A percentile compares a stretch with the other conserved stretches of the same genome.
These are phyloP conservation scores for Porites evermanni DNA, from an alignment of 92 coral and sea anemone genomes.

Conservation along the genomic window DNA sequence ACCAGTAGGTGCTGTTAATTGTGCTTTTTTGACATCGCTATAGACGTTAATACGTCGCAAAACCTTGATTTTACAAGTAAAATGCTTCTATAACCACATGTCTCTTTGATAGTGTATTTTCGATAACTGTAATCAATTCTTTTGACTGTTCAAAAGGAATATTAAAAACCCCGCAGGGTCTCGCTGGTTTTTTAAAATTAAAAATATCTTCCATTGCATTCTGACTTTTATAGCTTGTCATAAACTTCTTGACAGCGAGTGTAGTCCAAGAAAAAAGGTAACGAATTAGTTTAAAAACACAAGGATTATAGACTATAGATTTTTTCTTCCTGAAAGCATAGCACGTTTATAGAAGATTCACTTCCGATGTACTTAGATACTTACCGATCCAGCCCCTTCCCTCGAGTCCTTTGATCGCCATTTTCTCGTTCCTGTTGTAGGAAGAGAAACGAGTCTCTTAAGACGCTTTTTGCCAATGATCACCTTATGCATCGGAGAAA, in stretches of 20 bases:
- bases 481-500: slow-evolving; percentile 82
- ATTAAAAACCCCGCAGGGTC: background rate
- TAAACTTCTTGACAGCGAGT: background rate
- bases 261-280: background rate
- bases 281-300: slow-evolving; percentile 1
- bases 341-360: background rate
- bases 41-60: no score
- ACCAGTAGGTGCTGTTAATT: no score
- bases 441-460: slow-evolving; percentile 90
- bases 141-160: background rate
- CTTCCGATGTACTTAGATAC: slow-evolving; percentile 19
- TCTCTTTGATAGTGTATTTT: no score
- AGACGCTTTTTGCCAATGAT: slow-evolving; percentile 97
- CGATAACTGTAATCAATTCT: background rate
- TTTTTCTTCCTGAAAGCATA: background rate
- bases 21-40: no score
- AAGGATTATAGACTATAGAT: background rate
- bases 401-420: slow-evolving; percentile 82
- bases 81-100: no score
- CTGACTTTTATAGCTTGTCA: background rate
- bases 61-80: no score
- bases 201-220: background rate
- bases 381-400: slow-evolving; percentile 75
- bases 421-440: slow-evolving; percentile 88
- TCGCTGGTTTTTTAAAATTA: background rate